Evolutionary conservation across 1,140 invertebrate genomes (phyloP), one percentile per base, ranked within the genome.

Genomic region (Belonocnema kinseyi): DNA sequence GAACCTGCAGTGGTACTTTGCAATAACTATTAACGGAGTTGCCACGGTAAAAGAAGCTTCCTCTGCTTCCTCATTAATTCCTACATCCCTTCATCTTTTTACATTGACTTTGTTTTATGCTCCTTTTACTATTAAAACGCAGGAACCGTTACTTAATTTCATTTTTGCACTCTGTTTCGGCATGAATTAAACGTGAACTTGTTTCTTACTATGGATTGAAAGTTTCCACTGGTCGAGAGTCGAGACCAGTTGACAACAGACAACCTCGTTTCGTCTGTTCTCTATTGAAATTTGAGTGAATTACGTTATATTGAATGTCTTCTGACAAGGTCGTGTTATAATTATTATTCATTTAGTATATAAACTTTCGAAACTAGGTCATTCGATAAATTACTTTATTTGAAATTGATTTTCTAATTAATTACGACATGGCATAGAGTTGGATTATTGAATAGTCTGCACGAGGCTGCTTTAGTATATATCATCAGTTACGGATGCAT

Each of bases 11-110:
- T 77, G 70, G 75, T 54, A 61, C 75, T 77, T 40, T 70, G 71
- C 52, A 56, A 52, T 52, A 50, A 26, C 53, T 73, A 77, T 77
- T 77, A 77, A 77, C 75, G 75, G 70, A 72, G 53, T 56, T 26
- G 19, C 70, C 53, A 56, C 71, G 75, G 75, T 76, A 61, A 76
- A 76, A 72, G 66, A 76, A 66, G 61, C 40, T 66, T 66, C 61
- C 61, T 66, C 61, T 16, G 61, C 40, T 66, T 66, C 61, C 61
- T 66, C 61, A 66, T 66, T 66, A 46, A 66, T 66, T 66, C n/a
- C 61, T 66, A 66, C 26, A 66, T 40, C 26, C 61, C 40, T 66
- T 26, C 61, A 46, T 66, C 40, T 66, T 33, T 66, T 66, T 66
- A 66, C 26, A 66, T n/a, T 40, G 26, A 66, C 61, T 66, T 14